Evolutionary conservation across 2,888 invertebrate genomes (phyloP), one percentile per base, ranked within the genome.

Genomic region (Deladenus siricidicola): DNA sequence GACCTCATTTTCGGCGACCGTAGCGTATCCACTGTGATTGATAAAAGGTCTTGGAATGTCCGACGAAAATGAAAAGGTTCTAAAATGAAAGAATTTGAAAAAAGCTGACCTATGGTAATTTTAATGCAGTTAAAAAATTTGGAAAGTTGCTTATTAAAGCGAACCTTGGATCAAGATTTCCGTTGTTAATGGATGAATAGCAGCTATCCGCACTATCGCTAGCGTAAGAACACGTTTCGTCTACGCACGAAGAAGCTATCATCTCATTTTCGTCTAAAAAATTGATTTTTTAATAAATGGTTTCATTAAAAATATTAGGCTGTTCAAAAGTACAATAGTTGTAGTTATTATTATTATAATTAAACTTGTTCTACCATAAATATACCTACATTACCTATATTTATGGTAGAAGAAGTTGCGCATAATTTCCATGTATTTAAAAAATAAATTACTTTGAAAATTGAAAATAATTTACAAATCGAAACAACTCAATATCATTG

Each of bases 121-220:
- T 42, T 42, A 42, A 23, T 47, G 21, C n/a, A 23, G 48, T 19
- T n/a, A 47, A 23, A 19, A 19, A 47, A 14, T 14, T 14, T n/a
- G 19, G 19, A 23, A 14, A 47, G 48, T 23, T 19, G 21, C 8
- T 19, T 23, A 14, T 23, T 28, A 61, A 57, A 14, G 56, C 56
- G 30, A 53, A 62, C 43, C 60, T 30, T 17, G 60, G 56, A 28
- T 60, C 56, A 26, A 60, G 52, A 28, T 60, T 58, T 3, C 60
- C 60, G 43, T 60, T 60, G 39, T 62, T 67, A 61, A 68, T 62
- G 3, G 71, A 70, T 6, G 70, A 70, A 42, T 73, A 70, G 49
- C 71, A 73, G 44, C 69, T 70, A 47, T 73, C 71, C 3, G 60
- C 65, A 30, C 69, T 69, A 48, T 71, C 73, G 10, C 70, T 69